Evolutionary conservation across 1,140 invertebrate species (phyloP).

Genomic region (Pollicipes pollicipes): DNA sequence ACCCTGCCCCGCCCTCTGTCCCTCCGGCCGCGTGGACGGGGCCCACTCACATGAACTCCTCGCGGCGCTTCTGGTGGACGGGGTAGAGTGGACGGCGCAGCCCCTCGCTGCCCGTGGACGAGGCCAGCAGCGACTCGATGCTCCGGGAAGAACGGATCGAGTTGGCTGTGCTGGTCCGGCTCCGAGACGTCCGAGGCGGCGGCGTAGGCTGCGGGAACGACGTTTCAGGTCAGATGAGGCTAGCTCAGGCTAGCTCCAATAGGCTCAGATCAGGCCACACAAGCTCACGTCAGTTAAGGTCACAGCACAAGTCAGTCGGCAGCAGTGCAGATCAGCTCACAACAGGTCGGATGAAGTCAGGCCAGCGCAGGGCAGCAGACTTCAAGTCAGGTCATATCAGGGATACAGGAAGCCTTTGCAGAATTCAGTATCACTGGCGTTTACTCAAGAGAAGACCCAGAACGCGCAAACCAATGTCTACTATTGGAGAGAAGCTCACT

Average conservation of each 20-base stretch:
- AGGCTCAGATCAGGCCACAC: background rate
- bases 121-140: conserved; percentile 1
- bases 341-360: background rate
- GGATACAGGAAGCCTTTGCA: too few relatives aligned
- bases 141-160: conserved; percentile 2
- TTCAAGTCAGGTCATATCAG: too few relatives aligned
- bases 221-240: background rate
- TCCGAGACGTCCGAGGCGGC: background rate
- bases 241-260: background rate
- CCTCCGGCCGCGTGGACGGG: too few relatives aligned
- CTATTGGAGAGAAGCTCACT: too few relatives aligned
- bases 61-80: background rate
- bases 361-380: too few relatives aligned
- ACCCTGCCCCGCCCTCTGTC: too few relatives aligned
- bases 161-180: background rate
- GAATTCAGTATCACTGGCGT: too few relatives aligned
- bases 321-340: conserved; percentile 3
- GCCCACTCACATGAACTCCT: conserved; percentile 7
- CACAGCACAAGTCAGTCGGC: too few relatives aligned
- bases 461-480: too few relatives aligned
- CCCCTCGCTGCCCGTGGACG: background rate
- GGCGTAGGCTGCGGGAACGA: background rate
- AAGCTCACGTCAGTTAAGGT: background rate
- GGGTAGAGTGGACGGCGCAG: background rate
- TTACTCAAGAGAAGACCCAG: too few relatives aligned